Percentiles rank a stretch among this genome's conserved stretches.
Evolutionary conservation across 2,888 invertebrate species (phyloP).

Genomic region (Vesta saturnalis): DNA sequence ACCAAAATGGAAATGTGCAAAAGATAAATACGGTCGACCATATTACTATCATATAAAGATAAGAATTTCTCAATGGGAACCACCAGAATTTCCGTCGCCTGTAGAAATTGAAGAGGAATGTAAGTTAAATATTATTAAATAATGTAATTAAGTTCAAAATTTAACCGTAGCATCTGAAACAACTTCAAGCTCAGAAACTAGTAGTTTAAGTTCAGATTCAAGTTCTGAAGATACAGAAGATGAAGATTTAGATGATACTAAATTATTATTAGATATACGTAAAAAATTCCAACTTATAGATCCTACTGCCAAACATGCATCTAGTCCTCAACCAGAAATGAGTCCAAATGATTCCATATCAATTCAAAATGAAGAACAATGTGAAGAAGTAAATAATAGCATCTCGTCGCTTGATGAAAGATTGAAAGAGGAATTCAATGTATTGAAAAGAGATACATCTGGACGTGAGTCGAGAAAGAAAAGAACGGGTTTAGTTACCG

Average conservation of each 20-base stretch:
- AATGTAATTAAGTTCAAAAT: conserved; percentile 5
- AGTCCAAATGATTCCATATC: conserved; percentile 47
- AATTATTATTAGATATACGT: conserved; percentile 57
- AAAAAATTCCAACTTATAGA: conserved; percentile 58
- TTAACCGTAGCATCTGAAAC: conserved; percentile 54
- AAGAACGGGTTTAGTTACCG: conserved; percentile 68
- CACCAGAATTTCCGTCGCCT: conserved; percentile 63
- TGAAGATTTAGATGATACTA: conserved; percentile 42
- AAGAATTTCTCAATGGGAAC: conserved; percentile 82
- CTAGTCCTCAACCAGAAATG: neutral
- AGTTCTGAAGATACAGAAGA: conserved; percentile 62
- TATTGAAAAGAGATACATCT: conserved; percentile 46
- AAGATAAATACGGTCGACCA: conserved; percentile 82
- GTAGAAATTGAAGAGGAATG: conserved; percentile 32
- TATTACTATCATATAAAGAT: conserved; percentile 92
- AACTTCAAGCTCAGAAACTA: conserved; percentile 59
- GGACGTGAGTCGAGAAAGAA: conserved; percentile 59
- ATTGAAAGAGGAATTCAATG: conserved; percentile 53
- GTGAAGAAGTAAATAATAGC: conserved; percentile 19
- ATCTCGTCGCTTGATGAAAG: conserved; percentile 53
- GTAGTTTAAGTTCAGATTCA: conserved; percentile 61
- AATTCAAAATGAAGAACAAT: conserved; percentile 47
- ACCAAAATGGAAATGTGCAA: conserved; percentile 87
- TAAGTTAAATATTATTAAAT: conserved; percentile 15
- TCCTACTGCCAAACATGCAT: conserved; percentile 48